Percentiles rank a stretch among this genome's conserved stretches.
Conservation (phyloP, 2,113 vertebrate species). For the Protobothrops mucrosquamatus region DNA sequence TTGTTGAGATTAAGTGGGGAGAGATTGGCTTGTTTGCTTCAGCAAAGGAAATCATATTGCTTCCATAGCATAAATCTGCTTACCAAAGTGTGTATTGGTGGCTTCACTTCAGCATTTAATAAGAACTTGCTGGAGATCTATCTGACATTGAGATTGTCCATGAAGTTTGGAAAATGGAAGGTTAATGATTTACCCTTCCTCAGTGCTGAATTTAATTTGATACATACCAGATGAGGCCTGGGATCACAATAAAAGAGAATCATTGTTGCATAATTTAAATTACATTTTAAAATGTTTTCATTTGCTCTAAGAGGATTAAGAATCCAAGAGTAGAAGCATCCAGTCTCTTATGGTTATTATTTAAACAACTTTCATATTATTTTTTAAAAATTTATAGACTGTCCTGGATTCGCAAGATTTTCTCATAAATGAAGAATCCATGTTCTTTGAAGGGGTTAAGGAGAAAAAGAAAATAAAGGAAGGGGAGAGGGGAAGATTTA, state of each 20-base stretch:
- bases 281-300: constrained; percentile 26
- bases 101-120: background rate
- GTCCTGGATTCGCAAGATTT: constrained; percentile 58
- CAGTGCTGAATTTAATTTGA: constrained; percentile 31
- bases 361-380: constrained; percentile 57
- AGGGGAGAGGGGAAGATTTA: background rate
- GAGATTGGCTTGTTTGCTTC: background rate
- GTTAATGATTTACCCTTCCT: constrained; percentile 10
- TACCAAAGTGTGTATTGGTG: background rate
- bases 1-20: background rate
- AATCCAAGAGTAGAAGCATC: background rate
- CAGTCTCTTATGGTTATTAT: constrained; percentile 55
- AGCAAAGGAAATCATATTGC: background rate
- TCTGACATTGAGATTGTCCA: constrained; percentile 23
- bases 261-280: constrained; percentile 25
- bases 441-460: constrained; percentile 45
- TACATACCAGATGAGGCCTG: background rate
- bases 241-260: background rate
- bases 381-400: constrained; percentile 58
- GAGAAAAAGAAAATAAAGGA: constrained; percentile 41
- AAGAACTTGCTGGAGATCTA: background rate
- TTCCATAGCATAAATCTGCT: background rate
- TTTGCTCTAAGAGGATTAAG: constrained; percentile 42
- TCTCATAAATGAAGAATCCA: constrained; percentile 68
- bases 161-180: constrained; percentile 1